Evolutionary conservation across 2,888 invertebrate genomes (phyloP).

Genomic region (Ennomos erosarius): DNA sequence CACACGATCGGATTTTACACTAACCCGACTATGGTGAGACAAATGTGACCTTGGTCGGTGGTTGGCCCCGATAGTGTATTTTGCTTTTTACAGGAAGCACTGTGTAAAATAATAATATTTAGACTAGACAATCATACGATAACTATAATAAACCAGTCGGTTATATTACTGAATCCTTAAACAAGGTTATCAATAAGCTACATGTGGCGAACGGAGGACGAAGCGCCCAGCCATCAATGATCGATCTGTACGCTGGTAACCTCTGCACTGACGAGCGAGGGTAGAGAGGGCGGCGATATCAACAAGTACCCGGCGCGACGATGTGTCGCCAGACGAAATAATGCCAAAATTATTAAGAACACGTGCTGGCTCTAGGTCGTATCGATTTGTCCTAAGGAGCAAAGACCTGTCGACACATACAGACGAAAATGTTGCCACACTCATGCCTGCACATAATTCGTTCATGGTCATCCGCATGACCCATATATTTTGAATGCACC

Average conservation of each 20-base stretch:
- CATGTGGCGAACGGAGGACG: background rate
- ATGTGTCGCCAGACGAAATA: slow-evolving; percentile 27
- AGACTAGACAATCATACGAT: too few species aligned
- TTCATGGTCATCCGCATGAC: too few species aligned
- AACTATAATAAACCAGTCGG: too few species aligned
- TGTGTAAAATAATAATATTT: too few species aligned
- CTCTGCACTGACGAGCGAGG: slow-evolving; percentile 16
- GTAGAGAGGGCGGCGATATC: slow-evolving; percentile 16
- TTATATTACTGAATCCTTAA: background rate
- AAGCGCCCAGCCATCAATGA: slow-evolving; percentile 8
- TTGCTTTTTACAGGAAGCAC: too few species aligned
- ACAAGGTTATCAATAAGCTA: slow-evolving; percentile 4
- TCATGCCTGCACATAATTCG: too few species aligned
- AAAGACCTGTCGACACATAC: slow-evolving; percentile 3
- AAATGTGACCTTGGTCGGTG: too few species aligned
- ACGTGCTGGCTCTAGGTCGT: slow-evolving; percentile 2
- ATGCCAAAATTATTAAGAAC: slow-evolving; percentile 15
- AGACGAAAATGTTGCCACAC: background rate
- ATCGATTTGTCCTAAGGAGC: slow-evolving; percentile 10
- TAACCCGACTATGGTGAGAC: too few species aligned
- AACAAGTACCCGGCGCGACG: slow-evolving; percentile 39
- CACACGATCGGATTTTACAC: too few species aligned
- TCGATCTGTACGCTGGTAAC: slow-evolving; percentile 29
- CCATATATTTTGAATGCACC: too few species aligned
- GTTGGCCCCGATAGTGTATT: too few species aligned